Base-by-base conservation (phyloP, 2,797 vertebrate genomes). In the Darevskia nairensis region DNA sequence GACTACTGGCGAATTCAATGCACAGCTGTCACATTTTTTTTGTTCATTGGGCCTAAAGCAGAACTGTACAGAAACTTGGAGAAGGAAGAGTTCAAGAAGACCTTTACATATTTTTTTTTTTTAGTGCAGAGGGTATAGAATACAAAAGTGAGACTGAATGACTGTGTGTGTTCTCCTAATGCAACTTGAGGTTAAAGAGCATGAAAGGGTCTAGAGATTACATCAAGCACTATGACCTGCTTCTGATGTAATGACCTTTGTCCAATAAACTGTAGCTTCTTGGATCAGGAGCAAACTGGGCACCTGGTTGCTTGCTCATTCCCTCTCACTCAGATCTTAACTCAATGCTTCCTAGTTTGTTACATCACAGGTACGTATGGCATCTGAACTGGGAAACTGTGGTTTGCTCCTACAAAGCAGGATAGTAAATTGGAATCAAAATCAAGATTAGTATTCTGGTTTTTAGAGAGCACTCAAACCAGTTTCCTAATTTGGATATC, bases 1-100 rank as follows among this genome's bases (percentile, higher is more conserved):
- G 90, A 93, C 95, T 96, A 89, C 95, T 0, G 74, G 89, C 71
- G 91, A 77, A 39, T 9, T 59, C 4, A 69, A 66, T 7, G 88
- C 29, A 1, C 27, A 44, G 92, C 86, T 29, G 59, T 46, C 82
- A 71, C 7, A 55, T 55, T 4, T 55, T 15, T 69, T 89, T 19
- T 1, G 0, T 46, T 92, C 75, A 66, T 71, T 72, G 68, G 79
- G 80, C 66, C 75, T 71, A 69, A 85, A 81, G 82, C 27, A 3
- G 74, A 91, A 76, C n/a, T 32, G 41, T 25, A 23, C 86, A 88
- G 41, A 61, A 44, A 86, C 85, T 81, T 32, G 15, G 59, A 15
- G n/a, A 80, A 79, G 55, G 75, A 46, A 7, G 7, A 81, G 32
- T 8, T 29, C 44, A 41, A 17, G 41, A n/a, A 41, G 71, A 46